Evolutionary conservation across 2,113 vertebrate species (phyloP), one percentile per base, ranked within the genome.

Genomic region (Callipepla squamata): DNA sequence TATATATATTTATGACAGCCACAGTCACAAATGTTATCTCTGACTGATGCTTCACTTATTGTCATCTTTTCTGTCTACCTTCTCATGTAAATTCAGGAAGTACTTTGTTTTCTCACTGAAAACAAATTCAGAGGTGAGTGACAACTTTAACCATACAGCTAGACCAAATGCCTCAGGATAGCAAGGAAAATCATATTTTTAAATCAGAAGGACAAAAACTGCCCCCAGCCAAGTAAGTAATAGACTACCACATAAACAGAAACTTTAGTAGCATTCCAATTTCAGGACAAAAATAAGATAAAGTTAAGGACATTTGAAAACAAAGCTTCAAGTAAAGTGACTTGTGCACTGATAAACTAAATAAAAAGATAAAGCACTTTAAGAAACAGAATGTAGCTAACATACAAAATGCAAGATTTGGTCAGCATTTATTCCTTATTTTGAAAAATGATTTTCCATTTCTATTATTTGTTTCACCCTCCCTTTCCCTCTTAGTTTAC

Each of bases 291-390:
- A 91, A 92, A 55, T 44, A 83, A 91, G 93, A 95, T 89, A 94
- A 96, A 93, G 93, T 94, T 96, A 95, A 94, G 91, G 93, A 94
- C 93, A 85, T 90, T 67, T 91, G 81, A 85, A 96, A 96, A 93
- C 61, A 95, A 95, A 93, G 62, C 77, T 79, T 93, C 81, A 68
- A 83, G 32, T 80, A 77, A 77, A 90, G 79, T 90, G 85, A 89
- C 47, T 96, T 87, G 87, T 82, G 38, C 73, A 63, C 59, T 70
- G 89, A 92, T 93, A 96, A 93, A 91, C 50, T 23, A 82, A 76
- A 95, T 87, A 72, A 91, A 95, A 92, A 87, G 85, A 92, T 89
- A 93, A 93, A 90, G 63, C 32, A 62, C 15, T 34, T 18, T 40
- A 73, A 91, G 93, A 89, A 80, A 57, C 42, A 89, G 12, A 69